These are phyloP conservation scores for Callyntrura guangdongensis DNA, from an alignment of 2,888 invertebrate species.

Conservation along the genomic window DNA sequence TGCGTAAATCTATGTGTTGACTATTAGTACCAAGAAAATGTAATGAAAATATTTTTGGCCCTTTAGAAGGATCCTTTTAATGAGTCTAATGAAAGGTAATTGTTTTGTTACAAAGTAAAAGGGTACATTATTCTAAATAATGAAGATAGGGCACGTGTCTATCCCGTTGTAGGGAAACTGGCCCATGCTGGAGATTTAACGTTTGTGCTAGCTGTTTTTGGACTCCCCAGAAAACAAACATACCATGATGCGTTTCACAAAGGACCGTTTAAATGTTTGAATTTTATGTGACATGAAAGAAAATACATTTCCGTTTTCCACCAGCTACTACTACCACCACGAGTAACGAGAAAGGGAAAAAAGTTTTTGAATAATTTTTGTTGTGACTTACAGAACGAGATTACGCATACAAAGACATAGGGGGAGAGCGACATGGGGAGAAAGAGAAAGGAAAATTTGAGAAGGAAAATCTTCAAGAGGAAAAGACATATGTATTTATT, in stretches of 20 bases:
- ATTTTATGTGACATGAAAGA: conserved; percentile 9
- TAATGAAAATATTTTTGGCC: background rate
- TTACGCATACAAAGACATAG: conserved; percentile 6
- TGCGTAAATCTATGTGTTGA: no score
- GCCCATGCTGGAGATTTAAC: background rate
- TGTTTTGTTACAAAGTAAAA: conserved; percentile 16
- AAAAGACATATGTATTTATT: conserved; percentile 56
- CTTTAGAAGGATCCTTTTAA: background rate
- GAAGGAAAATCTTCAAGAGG: conserved; percentile 51
- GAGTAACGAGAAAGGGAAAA: background rate
- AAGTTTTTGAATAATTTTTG: conserved; percentile 5
- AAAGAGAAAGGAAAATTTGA: conserved; percentile 22
- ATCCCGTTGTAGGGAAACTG: background rate
- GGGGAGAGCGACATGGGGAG: background rate
- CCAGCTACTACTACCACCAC: background rate
- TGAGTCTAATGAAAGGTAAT: conserved; percentile 7
- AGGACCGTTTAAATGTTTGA: conserved; percentile 5
- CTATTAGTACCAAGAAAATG: no score
- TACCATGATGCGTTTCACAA: background rate
- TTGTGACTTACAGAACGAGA: conserved; percentile 6
- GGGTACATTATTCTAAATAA: background rate
- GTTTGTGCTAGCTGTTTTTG: background rate
- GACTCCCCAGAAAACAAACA: background rate
- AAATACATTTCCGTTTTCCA: conserved; percentile 27
- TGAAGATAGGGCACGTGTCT: conserved; percentile 7